Base-by-base conservation (phyloP, 2,797 vertebrate genomes). In the Parauchenoglanis punctatus region DNA sequence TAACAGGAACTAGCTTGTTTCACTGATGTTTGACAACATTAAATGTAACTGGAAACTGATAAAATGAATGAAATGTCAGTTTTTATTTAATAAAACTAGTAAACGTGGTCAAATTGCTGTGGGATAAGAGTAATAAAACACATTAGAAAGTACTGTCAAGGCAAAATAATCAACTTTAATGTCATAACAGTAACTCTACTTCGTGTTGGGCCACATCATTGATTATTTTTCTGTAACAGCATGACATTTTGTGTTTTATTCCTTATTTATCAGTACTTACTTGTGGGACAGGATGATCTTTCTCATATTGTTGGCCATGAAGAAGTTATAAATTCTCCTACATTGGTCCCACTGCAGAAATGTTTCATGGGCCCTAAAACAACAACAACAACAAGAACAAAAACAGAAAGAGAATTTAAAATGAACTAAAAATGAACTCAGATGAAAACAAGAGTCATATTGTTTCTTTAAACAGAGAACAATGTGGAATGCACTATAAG, bases 291-390 rank as follows among this genome's bases (percentile, higher is more conserved):
- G 95, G 91, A 99, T 98, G 85, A 99, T 97, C 92, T 97, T 98
- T 95, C 98, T 99, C 98, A 99, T 97, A 92, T 98, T 98, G 91
- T 96, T 96, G 0, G 98, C 98, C 96, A 99, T 95, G 67, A 98
- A 93, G 91, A 99, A 99, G 94, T 99, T 99, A 94, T 99, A 99
- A 88, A 99, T 94, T 81, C 98, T 96, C 70, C 98, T 96, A 52
- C 97, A 98, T 65, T 97, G 97, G 90, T 98, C 97, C 98, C 98
- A 99, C 87, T 98, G 97, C 88, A 98, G 95, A 94, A 99, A 99
- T 54, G 98, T 99, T 93, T 99, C 97, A 93, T 98, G 97, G 58
- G 96, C 98, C 92, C 98, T 99, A 56, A 84, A 56, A 12, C 3
- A 20, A 73, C 67, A n/a, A 73, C 67, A n/a, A 49, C 0, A 46